Evolutionary conservation across 2,888 invertebrate genomes (phyloP).

Genomic region (Rutpela maculata): DNA sequence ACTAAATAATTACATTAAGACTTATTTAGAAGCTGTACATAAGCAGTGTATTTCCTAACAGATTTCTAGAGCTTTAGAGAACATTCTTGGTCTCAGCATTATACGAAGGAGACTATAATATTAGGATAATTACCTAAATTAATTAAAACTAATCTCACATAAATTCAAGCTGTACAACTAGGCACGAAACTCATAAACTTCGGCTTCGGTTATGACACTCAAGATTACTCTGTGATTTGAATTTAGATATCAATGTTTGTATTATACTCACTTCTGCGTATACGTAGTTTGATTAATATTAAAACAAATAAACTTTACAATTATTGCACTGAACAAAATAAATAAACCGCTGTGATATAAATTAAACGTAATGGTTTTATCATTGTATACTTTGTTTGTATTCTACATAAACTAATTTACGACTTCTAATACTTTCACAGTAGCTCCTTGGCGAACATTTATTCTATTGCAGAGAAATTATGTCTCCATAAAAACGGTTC

Average conservation of each 20-base stretch:
- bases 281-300: constrained; percentile 21
- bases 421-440: background rate
- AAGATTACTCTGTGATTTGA: constrained; percentile 40
- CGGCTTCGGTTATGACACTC: constrained; percentile 40
- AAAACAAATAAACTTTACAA: constrained; percentile 12
- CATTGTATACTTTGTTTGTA: background rate
- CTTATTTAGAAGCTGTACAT: background rate
- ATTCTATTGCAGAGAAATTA: background rate
- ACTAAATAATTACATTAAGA: constrained; percentile 10
- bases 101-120: constrained; percentile 54
- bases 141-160: constrained; percentile 64
- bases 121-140: constrained; percentile 65
- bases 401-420: background rate
- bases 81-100: constrained; percentile 44
- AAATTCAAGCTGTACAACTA: constrained; percentile 57
- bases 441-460: background rate
- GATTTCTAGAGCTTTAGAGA: constrained; percentile 50
- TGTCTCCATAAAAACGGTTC: background rate
- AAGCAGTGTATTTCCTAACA: constrained; percentile 26
- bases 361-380: background rate
- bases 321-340: background rate
- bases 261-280: constrained; percentile 31
- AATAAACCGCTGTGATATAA: background rate
- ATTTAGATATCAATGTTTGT: constrained; percentile 43
- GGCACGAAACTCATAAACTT: constrained; percentile 44